Percentiles rank a stretch among this genome's conserved stretches.
phyloP scores from a whole-genome alignment of 1,140 invertebrate genomes.

The Drosophila orosa region DNA sequence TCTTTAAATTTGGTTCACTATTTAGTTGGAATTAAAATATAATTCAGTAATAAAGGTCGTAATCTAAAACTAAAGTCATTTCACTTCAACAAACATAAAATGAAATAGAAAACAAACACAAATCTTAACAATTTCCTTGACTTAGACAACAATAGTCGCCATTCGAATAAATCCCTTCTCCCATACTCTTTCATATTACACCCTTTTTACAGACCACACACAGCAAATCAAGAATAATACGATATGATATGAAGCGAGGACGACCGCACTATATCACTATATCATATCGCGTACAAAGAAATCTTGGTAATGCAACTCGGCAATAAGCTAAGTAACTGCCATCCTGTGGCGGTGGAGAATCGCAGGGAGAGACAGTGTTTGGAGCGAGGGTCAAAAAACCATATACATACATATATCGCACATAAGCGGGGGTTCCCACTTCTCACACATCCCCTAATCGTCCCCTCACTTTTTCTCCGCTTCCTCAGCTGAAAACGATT shows the following conservation, averaged over 20 bases:
- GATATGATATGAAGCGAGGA: constrained; percentile 13
- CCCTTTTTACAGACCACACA: constrained; percentile 11
- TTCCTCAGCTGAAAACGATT: constrained; percentile 35
- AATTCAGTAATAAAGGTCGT: too few species aligned
- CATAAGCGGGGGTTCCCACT: constrained; percentile 12
- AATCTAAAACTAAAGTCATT: not conserved
- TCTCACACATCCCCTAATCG: constrained; percentile 22
- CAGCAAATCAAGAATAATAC: constrained; percentile 33
- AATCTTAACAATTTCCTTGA: not conserved
- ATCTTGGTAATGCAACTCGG: constrained; percentile 51
- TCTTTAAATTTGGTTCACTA: too few species aligned
- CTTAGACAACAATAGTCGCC: too few species aligned
- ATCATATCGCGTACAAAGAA: constrained; percentile 40
- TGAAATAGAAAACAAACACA: not conserved
- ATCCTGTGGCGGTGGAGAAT: constrained; percentile 28
- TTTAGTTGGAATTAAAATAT: not conserved
- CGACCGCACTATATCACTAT: constrained; percentile 32
- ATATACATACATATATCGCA: constrained; percentile 34
- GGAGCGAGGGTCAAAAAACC: constrained; percentile 32
- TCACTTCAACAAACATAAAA: not conserved
- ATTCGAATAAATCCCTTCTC: not conserved
- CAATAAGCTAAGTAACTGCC: constrained; percentile 48
- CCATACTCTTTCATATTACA: not conserved
- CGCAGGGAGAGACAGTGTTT: constrained; percentile 21
- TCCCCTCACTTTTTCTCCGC: not conserved